phyloP scores from a whole-genome alignment of 1,140 invertebrate species.

The Caenorhabditis briggsae region DNA sequence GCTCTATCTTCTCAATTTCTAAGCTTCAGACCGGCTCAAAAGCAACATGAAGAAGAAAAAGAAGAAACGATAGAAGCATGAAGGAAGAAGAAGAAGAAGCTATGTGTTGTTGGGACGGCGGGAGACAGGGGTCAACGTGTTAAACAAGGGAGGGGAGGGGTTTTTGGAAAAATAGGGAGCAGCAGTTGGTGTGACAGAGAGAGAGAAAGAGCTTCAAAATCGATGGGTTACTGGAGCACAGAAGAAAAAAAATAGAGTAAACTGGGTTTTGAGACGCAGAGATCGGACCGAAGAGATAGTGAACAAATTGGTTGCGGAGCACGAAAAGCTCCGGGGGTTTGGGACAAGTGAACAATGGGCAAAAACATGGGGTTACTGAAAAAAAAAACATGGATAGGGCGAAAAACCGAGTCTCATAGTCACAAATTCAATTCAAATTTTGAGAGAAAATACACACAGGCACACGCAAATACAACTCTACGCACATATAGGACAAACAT shows the following conservation, averaged over 20 bases:
- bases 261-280: conserved; percentile 32
- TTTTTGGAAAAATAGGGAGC: too few species aligned
- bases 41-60: conserved; percentile 21
- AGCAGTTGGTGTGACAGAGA: not conserved
- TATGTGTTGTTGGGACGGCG: conserved; percentile 41
- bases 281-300: conserved; percentile 50
- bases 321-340: not conserved
- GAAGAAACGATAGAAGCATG: conserved; percentile 47
- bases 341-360: conserved; percentile 14
- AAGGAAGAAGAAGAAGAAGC: conserved; percentile 33
- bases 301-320: conserved; percentile 45
- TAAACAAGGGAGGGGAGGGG: conserved; percentile 48
- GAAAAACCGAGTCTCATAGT: conserved; percentile 27
- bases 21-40: conserved; percentile 30
- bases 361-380: not conserved
- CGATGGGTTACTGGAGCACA: conserved; percentile 2
- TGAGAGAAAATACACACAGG: conserved; percentile 22
- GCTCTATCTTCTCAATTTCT: conserved; percentile 42
- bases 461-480: not conserved
- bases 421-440: conserved; percentile 6
- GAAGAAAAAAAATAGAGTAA: conserved; percentile 27
- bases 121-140: conserved; percentile 49
- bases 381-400: not conserved
- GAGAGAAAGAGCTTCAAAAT: conserved; percentile 37
- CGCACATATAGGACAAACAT: conserved; percentile 47